A percentile compares a stretch with the other conserved stretches of the same genome.
Conservation (phyloP, 2,113 vertebrate genomes). For the Zeus faber region DNA sequence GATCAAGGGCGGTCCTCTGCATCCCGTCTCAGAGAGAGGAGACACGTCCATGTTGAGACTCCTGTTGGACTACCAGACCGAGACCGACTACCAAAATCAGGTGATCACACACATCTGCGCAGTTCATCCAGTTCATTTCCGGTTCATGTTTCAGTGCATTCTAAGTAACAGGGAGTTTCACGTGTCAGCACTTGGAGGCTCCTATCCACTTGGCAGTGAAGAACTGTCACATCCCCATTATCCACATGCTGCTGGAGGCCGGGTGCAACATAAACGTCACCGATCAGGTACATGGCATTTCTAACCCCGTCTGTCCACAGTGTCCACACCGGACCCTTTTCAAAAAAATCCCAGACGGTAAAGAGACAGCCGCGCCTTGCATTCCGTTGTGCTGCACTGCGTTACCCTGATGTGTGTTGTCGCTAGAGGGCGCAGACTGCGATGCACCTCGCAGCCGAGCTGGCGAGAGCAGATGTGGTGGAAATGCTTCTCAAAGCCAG, state of each 20-base stretch:
- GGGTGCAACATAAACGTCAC: constrained; percentile 72
- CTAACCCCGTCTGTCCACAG: no score
- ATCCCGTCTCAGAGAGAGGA: constrained; percentile 76
- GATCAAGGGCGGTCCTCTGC: constrained; percentile 72
- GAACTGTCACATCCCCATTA: constrained; percentile 71
- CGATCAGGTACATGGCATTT: constrained; percentile 81
- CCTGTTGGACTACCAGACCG: constrained; percentile 74
- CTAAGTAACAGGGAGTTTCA: constrained; percentile 31
- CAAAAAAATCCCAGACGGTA: no score
- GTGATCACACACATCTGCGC: constrained; percentile 58
- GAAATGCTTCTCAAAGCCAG: constrained; percentile 82
- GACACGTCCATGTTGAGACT: constrained; percentile 75
- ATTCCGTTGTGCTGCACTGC: no score
- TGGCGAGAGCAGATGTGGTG: constrained; percentile 82
- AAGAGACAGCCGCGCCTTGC: no score
- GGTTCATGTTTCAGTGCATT: neutral
- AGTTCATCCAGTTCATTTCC: neutral
- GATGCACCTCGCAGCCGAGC: constrained; percentile 84
- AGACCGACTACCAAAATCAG: constrained; percentile 69
- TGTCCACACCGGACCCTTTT: no score
- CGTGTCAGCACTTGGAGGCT: constrained; percentile 76
- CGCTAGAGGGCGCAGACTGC: constrained; percentile 86
- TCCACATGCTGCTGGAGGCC: constrained; percentile 77
- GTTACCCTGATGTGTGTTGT: no score
- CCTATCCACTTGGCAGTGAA: constrained; percentile 85